Base-by-base conservation (phyloP, 2,113 vertebrate species). In the Periophthalmodon schlosseri region DNA sequence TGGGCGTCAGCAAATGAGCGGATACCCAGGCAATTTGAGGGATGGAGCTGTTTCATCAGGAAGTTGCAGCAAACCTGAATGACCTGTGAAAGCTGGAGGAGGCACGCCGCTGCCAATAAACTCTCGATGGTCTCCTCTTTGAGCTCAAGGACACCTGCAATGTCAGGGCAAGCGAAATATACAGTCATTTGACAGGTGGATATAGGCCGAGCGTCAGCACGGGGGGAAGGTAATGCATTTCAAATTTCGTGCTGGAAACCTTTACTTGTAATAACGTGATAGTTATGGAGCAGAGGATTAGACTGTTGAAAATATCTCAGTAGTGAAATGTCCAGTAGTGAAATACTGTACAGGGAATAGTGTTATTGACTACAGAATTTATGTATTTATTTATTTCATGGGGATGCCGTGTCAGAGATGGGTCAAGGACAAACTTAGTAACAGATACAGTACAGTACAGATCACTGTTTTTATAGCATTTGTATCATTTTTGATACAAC, bases 101-200 rank as follows among this genome's bases (percentile, higher is more conserved):
- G 95, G 88, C 97, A 99, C 13, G 98, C 97, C 54, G 96, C 96
- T 54, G 97, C 94, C 90, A 99, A 89, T 86, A 99, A 91, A 83
- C 95, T 97, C 92, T 99, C 97, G 74, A 99, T 96, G 3, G 96
- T 98, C 84, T 99, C 97, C 89, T 99, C 97, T 85, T 97, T 98
- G 69, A 99, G 82, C 84, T 99, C 96, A 21, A 99, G 94, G 88
- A 96, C 90, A 84, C 98, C 97, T 99, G 90, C 50, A 83, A 60
- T 79, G 72, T 86, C 74, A 75, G 33, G 68, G 82, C 54, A 85
- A 69, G 57, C 21, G 34, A 70, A 83, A 67, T 24, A 49, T 34
- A 61, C 34, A 63, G 64, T 69, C 54, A 74, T 21, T 50, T 68
- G 70, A 73, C 0, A 15, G 46, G 50, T 39, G 34, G 70, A 74